Conservation (phyloP, 2,113 vertebrate species). For the Campylorhamphus procurvoides region DNA sequence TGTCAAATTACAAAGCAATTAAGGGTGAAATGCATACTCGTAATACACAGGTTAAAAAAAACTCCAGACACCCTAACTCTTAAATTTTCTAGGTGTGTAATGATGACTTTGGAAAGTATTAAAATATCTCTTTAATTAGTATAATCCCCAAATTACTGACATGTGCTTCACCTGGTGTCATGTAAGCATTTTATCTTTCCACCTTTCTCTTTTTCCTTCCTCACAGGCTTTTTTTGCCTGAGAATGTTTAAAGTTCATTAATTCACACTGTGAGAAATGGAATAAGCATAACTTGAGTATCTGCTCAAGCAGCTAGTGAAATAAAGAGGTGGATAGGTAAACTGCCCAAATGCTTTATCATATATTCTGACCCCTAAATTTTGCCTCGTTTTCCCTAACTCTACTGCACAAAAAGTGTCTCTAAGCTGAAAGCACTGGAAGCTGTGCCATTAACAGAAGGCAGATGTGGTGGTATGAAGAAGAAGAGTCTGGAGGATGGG, state of each 20-base stretch:
- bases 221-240: not conserved
- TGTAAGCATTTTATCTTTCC: not conserved
- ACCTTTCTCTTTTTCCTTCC: not conserved
- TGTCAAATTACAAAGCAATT: slow-evolving; percentile 40
- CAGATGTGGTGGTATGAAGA: not conserved
- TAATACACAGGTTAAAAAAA: not conserved
- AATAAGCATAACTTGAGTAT: not conserved
- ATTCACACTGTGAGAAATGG: not conserved
- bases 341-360: not conserved
- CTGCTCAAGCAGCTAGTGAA: not conserved
- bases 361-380: not conserved
- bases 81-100: not conserved
- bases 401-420: not conserved
- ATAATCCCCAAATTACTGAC: not conserved
- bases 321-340: not conserved
- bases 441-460: not conserved
- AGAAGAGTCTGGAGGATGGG: not conserved
- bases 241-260: not conserved
- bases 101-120: not conserved
- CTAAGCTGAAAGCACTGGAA: not conserved
- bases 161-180: not conserved
- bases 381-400: not conserved
- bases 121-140: not conserved
- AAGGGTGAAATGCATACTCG: not conserved
- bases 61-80: not conserved